Base-by-base conservation (phyloP, 2,888 invertebrate genomes). In the Dynastes hyllus region DNA sequence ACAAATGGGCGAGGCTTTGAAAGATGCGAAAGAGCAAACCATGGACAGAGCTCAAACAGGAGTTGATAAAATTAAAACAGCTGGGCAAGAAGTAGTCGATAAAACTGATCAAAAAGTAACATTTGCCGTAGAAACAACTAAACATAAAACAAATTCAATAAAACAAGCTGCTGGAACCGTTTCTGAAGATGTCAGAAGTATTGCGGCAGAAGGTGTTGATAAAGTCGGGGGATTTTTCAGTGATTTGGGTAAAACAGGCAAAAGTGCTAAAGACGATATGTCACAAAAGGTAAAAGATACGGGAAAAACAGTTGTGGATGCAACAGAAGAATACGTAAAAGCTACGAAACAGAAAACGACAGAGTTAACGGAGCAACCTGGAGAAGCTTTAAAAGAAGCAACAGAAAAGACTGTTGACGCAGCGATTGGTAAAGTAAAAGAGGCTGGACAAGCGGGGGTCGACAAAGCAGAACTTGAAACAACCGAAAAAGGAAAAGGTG, bases 41-140 rank as follows among this genome's bases (percentile, higher is more conserved):
- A 82, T 78, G 55, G 79, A 80, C 4, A 77, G 76, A 32, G 32
- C 79, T 53, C 58, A 69, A 8, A 82, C 82, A 6, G 84, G 63
- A 70, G 45, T 65, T 3, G 73, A 75, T 40, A 16, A 63, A 58
- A 11, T 63, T 61, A 8, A 45, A 45, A 45, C 40, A 22, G 71
- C 55, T 4, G 69, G 76, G 13, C 76, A 67, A 16, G 53, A 4
- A 37, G 45, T 22, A 45, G 50, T 27, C 13, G 50, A 67, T 0
- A 11, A n/a, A 27, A 37, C 22, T 9, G 50, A 45, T 11, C 45
- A 67, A 45, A 16, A 8, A n/a, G 37, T 16, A 9, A 16, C 6
- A 6, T 16, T 8, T 22, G 53, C 32, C 50, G 51, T 32, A 2
- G 27, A 50, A 69, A 32, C 71, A n/a, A 22, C 4, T 16, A 13